A percentile compares a stretch with the other conserved stretches of the same genome.
Conservation (phyloP, 2,113 vertebrate species). For the Thalassarche chlororhynchos region DNA sequence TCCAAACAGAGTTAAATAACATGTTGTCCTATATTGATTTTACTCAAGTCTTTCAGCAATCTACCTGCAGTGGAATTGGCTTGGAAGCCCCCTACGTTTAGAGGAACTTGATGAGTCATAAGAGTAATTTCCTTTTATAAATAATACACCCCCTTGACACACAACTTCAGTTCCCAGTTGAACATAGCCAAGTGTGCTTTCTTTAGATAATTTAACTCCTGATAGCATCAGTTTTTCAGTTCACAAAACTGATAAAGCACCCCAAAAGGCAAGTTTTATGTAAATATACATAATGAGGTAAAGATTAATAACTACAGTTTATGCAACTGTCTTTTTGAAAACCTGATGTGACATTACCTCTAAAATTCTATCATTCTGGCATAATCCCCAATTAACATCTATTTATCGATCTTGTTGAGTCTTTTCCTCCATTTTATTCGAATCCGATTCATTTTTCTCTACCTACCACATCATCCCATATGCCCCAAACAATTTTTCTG, state of each 20-base stretch:
- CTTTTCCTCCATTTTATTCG: not conserved
- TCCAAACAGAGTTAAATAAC: not conserved
- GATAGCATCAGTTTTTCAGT: not conserved
- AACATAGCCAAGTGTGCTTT: not conserved
- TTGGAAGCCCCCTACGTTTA: not conserved
- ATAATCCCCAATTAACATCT: not conserved
- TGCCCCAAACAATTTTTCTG: not conserved
- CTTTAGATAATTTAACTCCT: not conserved
- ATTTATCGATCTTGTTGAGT: not conserved
- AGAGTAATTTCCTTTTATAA: not conserved
- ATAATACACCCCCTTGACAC: not conserved
- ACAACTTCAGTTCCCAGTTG: not conserved
- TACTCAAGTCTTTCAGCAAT: not conserved
- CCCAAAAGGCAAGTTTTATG: not conserved
- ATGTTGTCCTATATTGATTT: not conserved
- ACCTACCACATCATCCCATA: not conserved
- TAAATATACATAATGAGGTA: not conserved
- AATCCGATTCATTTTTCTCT: not conserved
- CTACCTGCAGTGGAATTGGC: not conserved
- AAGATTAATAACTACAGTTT: not conserved
- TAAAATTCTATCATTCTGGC: not conserved
- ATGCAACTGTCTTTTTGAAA: not conserved
- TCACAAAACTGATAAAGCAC: not conserved
- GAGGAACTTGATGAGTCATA: not conserved
- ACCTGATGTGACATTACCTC: not conserved